Base-by-base conservation (phyloP, 2,113 vertebrate genomes). In the Coturnix japonica region DNA sequence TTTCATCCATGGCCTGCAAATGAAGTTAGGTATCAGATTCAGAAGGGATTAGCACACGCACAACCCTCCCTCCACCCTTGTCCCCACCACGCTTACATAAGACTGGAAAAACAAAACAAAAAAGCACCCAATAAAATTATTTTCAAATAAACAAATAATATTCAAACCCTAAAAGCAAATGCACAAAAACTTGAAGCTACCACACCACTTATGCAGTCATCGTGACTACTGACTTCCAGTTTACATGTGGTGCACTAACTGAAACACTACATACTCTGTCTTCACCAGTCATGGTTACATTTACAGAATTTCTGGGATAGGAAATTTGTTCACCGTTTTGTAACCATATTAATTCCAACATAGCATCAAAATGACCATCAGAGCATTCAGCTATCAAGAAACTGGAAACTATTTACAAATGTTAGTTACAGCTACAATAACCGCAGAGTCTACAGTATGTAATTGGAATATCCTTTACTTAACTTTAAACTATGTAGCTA, bases 1-100 rank as follows among this genome's bases (percentile, higher is more conserved):
- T 98, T 87, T 95, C 96, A 96, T 99, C 98, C 64, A 99, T 97
- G 63, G 97, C 98, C 99, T 99, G 95, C 75, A 96, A 89, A 92
- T 22, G 18, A 94, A 96, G n/a, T 64, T 77, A 60, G 70, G 22
- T 65, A 64, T 85, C 81, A 91, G 25, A 79, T 72, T 92, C 54
- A 67, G 53, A 72, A 67, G 3, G 16, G 5, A 39, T 69, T 5
- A 57, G 66, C 60, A 57, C 13, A 39, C 13, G 44, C 15, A 2
- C 37, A 20, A 8, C 51, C 26, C 26, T 53, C 51, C 22, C 47
- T 47, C 14, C 12, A 30, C 19, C 7, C 22, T 6, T 21, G 1
- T 4, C 49, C 6, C 59, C 25, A 7, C n/a, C 9, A 19, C 18
- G 11, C 33, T 35, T 69, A 15, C 12, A 76, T 47, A 75, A 26